Conservation (phyloP, 1,140 invertebrate species). For the Ostrea edulis region DNA sequence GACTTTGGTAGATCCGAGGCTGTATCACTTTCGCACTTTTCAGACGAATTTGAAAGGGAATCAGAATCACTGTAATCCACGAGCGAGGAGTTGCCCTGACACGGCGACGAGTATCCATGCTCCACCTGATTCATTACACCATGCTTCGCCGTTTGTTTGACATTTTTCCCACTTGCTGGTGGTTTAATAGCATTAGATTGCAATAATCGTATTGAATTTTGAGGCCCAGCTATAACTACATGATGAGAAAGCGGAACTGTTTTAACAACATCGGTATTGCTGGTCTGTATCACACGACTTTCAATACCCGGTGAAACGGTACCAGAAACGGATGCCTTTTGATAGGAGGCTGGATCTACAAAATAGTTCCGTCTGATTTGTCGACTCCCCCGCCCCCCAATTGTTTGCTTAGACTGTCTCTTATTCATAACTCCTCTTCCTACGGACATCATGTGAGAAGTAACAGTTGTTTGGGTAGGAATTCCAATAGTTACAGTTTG, state of each 20-base stretch:
- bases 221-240: neutral
- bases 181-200: neutral
- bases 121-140: too few relatives aligned
- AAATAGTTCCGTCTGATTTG: conserved; percentile 11
- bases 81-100: neutral
- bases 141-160: neutral
- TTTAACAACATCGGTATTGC: neutral
- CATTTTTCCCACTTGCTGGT: neutral
- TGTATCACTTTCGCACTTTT: neutral
- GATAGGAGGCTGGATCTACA: neutral
- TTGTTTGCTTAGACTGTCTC: neutral
- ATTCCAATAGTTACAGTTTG: neutral
- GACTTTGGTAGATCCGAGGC: neutral
- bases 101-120: neutral
- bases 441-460: neutral
- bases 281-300: neutral
- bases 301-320: neutral
- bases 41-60: neutral
- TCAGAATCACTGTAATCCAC: conserved; percentile 21
- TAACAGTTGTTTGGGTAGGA: neutral
- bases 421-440: neutral
- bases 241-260: neutral
- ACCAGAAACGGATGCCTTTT: neutral
- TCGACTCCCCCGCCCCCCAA: neutral
- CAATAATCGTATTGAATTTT: neutral